Evolutionary conservation across 2,797 vertebrate species (phyloP).

Genomic region (Macropus fuliginosus): DNA sequence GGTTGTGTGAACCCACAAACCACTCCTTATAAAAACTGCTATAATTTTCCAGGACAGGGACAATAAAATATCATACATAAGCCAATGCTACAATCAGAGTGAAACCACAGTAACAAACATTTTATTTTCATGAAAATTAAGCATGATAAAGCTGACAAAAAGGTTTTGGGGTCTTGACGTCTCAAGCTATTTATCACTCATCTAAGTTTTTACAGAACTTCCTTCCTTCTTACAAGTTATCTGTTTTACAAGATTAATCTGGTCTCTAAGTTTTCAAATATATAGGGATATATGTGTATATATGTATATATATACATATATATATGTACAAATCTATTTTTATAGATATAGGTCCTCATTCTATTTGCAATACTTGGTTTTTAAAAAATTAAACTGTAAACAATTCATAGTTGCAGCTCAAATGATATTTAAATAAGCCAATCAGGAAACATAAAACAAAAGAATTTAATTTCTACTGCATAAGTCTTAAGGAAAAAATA

Average conservation of each 20-base stretch:
- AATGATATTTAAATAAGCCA: constrained; percentile 37
- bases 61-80: constrained; percentile 77
- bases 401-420: constrained; percentile 14
- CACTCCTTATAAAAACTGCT: constrained; percentile 75
- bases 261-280: background rate
- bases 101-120: constrained; percentile 68
- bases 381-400: constrained; percentile 27
- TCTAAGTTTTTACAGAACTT: constrained; percentile 1
- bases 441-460: constrained; percentile 15
- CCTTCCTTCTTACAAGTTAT: constrained; percentile 13
- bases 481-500: constrained; percentile 15
- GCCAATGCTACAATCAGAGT: constrained; percentile 65
- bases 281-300: background rate
- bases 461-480: constrained; percentile 45
- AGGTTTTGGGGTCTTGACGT: constrained; percentile 43
- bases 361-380: constrained; percentile 3
- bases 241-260: constrained; percentile 40
- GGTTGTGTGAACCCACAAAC: constrained; percentile 78
- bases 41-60: constrained; percentile 79
- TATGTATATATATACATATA: too few species aligned
- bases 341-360: background rate
- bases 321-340: background rate
- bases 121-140: constrained; percentile 58
- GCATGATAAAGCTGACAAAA: constrained; percentile 62
- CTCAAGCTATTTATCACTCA: constrained; percentile 38